Base-by-base conservation (phyloP, 2,797 vertebrate genomes). In the Apodemus agrarius region DNA sequence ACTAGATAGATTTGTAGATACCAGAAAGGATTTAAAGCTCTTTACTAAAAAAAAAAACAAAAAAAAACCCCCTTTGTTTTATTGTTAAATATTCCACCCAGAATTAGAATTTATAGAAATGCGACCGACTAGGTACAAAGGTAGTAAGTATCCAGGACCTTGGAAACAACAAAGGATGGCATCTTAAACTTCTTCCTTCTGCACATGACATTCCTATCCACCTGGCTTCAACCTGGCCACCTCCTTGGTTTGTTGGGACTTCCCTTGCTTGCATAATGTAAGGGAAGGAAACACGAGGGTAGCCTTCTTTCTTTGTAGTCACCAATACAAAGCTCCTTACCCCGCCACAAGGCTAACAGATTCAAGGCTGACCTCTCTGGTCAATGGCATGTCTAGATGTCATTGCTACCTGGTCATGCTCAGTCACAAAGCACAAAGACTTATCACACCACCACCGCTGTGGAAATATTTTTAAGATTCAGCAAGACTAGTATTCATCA, bases 171-270 rank as follows among this genome's bases (percentile, higher is more conserved):
- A 79, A 91, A 37, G 59, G 89, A 91, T 37, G 81, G 8, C 37
- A 59, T 91, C 63, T 90, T 93, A 75, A 92, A 80, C 13, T 90
- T 88, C 65, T 84, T 86, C 80, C 85, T 80, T 89, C 57, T 57
- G 59, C 52, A 87, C 67, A 52, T 74, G 63, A 74, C 37, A 72
- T n/a, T 46, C 26, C 40, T 83, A 40, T 40, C 46, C 14, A 69
- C 89, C 24, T 17, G 13, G 40, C 37, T 61, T 89, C 63, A 54
- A 2, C 40, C 7, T 86, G 52, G 83, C 54, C 72, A 80, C 95
- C 83, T 91, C 95, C 80, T 72, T 61, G 65, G 82, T 84, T 95
- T 72, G 80, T 67, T 88, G 93, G 93, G 90, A 94, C 96, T 96
- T 93, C 63, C 76, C 81, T 84, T 90, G 65, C 82, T 74, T 90